phyloP scores from a whole-genome alignment of 2,888 invertebrate genomes.

The Epirrhoe tristata region DNA sequence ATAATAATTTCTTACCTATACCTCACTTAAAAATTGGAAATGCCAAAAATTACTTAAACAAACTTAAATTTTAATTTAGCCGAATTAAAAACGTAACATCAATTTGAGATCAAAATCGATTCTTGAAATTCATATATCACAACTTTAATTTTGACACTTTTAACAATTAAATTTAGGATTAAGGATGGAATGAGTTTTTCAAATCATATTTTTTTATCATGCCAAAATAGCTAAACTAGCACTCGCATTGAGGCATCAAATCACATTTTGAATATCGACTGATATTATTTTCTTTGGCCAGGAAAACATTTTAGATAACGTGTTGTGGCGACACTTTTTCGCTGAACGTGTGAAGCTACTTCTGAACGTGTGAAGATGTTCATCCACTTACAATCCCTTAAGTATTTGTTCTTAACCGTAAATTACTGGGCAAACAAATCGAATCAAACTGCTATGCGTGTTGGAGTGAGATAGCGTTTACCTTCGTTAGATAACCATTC shows the following conservation, averaged over 20 bases:
- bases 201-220: neutral
- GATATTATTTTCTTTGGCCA: neutral
- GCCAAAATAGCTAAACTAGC: neutral
- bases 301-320: too few relatives aligned
- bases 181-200: slow-evolving; percentile 35
- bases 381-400: neutral
- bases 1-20: neutral
- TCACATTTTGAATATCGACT: neutral
- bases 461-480: too few relatives aligned
- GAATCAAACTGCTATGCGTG: neutral
- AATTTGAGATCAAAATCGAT: slow-evolving; percentile 41
- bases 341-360: neutral
- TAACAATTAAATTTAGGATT: slow-evolving; percentile 26
- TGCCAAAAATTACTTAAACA: slow-evolving; percentile 2
- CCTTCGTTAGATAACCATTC: too few relatives aligned
- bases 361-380: neutral
- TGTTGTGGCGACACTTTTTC: neutral
- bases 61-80: slow-evolving; percentile 25
- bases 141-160: slow-evolving; percentile 35
- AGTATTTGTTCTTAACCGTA: neutral
- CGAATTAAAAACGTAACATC: slow-evolving; percentile 34
- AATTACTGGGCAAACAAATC: neutral
- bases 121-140: slow-evolving; percentile 44
- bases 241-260: neutral
- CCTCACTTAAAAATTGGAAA: neutral